phyloP scores from a whole-genome alignment of 2,113 vertebrate genomes.

The Forbesichthys agassizii region DNA sequence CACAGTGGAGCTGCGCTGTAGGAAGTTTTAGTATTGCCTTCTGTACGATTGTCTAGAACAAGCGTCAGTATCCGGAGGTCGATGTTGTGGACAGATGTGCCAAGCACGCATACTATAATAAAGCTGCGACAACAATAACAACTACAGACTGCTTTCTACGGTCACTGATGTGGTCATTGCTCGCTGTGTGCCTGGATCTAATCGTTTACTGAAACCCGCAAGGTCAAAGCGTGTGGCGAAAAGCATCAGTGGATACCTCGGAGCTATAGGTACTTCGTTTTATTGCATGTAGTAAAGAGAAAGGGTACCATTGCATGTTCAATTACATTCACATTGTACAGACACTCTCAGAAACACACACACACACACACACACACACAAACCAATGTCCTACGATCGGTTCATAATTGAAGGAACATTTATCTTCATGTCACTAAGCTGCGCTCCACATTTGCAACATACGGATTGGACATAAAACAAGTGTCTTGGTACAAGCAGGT shows the following conservation, averaged over 20 bases:
- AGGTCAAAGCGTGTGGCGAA: too few relatives aligned
- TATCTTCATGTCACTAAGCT: constrained; percentile 6
- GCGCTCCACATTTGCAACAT: constrained; percentile 15
- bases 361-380: constrained; percentile 12
- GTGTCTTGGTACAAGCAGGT: too few relatives aligned
- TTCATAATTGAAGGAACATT: constrained; percentile 8
- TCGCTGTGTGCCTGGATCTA: too few relatives aligned
- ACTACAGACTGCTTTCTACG: too few relatives aligned
- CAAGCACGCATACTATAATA: too few relatives aligned
- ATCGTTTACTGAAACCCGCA: too few relatives aligned
- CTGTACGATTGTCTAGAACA: not conserved
- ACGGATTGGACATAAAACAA: not conserved
- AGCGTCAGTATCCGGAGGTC: not conserved
- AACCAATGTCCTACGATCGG: not conserved
- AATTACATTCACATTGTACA: not conserved
- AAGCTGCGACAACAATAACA: too few relatives aligned
- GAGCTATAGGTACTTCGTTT: too few relatives aligned
- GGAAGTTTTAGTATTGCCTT: not conserved
- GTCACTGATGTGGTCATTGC: too few relatives aligned
- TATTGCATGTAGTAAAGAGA: too few relatives aligned
- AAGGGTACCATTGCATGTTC: not conserved
- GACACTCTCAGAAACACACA: constrained; percentile 14
- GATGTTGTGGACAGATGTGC: not conserved
- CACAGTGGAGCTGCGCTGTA: too few relatives aligned
- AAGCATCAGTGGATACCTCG: too few relatives aligned